Evolutionary conservation across 2,113 vertebrate species (phyloP).

Genomic region (Arizona elegans): DNA sequence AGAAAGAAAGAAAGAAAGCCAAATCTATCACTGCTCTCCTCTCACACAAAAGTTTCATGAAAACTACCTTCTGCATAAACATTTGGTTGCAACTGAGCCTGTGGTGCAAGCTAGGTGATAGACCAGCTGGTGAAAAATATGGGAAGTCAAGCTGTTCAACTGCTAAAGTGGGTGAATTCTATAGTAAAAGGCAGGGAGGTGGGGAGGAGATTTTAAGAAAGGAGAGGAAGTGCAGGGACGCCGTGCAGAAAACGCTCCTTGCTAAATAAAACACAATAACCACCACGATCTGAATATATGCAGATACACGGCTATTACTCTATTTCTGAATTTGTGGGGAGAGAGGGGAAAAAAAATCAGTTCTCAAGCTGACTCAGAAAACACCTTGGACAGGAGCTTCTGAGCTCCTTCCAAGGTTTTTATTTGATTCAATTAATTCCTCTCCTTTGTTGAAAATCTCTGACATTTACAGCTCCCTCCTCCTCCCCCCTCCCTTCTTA

Average conservation of each 20-base stretch:
- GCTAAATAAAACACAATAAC: constrained; percentile 46
- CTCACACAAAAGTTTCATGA: constrained; percentile 62
- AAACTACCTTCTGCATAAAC: constrained; percentile 81
- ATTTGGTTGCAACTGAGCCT: constrained; percentile 82
- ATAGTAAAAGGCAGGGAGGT: constrained; percentile 76
- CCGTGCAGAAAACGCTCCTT: constrained; percentile 38
- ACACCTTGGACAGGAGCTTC: constrained; percentile 27
- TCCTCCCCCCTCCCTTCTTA: neutral
- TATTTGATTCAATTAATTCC: constrained; percentile 57
- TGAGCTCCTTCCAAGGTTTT: constrained; percentile 30
- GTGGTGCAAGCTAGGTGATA: constrained; percentile 80
- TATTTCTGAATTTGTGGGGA: neutral
- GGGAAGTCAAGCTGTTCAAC: constrained; percentile 81
- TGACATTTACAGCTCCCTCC: neutral
- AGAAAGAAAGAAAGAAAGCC: constrained; percentile 23
- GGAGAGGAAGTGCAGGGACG: constrained; percentile 42
- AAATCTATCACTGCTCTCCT: constrained; percentile 59
- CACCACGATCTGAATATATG: neutral
- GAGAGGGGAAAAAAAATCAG: neutral
- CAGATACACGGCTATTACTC: neutral
- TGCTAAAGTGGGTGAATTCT: constrained; percentile 74
- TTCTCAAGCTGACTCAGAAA: constrained; percentile 48
- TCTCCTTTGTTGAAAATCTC: constrained; percentile 40
- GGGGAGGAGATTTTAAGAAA: constrained; percentile 73
- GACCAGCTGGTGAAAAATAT: constrained; percentile 84